Conservation (phyloP, 2,113 vertebrate genomes). For the Salvelinus namaycush region DNA sequence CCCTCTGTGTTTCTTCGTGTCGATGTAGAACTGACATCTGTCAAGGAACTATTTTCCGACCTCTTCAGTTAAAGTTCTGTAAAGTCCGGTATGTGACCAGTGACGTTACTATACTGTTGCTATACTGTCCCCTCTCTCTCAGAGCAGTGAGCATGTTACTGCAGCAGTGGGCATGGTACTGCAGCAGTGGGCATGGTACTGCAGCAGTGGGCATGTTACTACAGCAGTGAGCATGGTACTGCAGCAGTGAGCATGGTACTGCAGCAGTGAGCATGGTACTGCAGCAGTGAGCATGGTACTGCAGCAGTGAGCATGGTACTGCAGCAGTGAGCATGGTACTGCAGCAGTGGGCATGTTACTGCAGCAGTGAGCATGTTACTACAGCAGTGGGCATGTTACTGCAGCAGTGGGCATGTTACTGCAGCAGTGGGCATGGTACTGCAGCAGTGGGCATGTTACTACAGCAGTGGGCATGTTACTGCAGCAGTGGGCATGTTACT, state of each 20-base stretch:
- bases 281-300: slow-evolving; percentile 36
- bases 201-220: slow-evolving; percentile 35
- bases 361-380: slow-evolving; percentile 35
- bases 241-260: slow-evolving; percentile 33
- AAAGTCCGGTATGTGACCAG: slow-evolving; percentile 79
- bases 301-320: slow-evolving; percentile 36
- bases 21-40: slow-evolving; percentile 74
- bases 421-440: slow-evolving; percentile 33
- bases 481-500: slow-evolving; percentile 37
- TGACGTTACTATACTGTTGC: slow-evolving; percentile 1
- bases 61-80: slow-evolving; percentile 74
- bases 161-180: slow-evolving; percentile 36
- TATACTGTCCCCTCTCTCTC: slow-evolving; percentile 23
- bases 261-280: slow-evolving; percentile 36
- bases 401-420: slow-evolving; percentile 35
- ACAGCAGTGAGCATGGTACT: slow-evolving; percentile 34
- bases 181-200: slow-evolving; percentile 35
- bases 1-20: slow-evolving; percentile 72
- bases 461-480: slow-evolving; percentile 36
- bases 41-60: slow-evolving; percentile 79
- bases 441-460: slow-evolving; percentile 35
- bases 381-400: slow-evolving; percentile 34
- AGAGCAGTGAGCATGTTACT: slow-evolving; percentile 32
- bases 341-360: slow-evolving; percentile 36
- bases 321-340: slow-evolving; percentile 35